Evolutionary conservation across 2,113 vertebrate species (phyloP).

Genomic region (Boulengeromyrus knoepffleri): DNA sequence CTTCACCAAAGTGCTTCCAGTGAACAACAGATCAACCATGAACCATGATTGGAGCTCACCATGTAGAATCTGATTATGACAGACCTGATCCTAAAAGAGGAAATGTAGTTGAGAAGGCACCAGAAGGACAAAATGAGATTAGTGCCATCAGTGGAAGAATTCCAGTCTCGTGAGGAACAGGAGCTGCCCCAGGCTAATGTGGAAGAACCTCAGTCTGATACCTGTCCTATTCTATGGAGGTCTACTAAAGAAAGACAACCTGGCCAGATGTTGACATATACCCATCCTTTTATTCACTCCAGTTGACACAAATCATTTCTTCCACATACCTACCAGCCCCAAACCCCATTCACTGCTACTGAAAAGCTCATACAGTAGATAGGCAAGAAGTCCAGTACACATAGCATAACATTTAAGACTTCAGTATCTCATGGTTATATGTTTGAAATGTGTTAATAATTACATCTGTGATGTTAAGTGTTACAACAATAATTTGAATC

Average conservation of each 20-base stretch:
- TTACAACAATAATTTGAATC: not conserved
- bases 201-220: not conserved
- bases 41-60: not conserved
- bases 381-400: not conserved
- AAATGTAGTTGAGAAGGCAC: not conserved
- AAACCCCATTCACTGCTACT: not conserved
- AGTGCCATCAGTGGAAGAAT: not conserved
- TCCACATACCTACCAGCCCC: not conserved
- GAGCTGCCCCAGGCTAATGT: not conserved
- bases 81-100: not conserved
- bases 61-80: not conserved
- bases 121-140: not conserved
- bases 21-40: not conserved
- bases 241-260: not conserved
- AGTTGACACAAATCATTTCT: not conserved
- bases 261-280: not conserved
- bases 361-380: not conserved
- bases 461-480: not conserved
- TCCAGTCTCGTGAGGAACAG: not conserved
- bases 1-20: not conserved
- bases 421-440: not conserved
- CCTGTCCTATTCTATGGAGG: not conserved
- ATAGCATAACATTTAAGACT: not conserved
- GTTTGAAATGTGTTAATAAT: not conserved
- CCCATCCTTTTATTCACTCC: not conserved